A percentile compares a stretch with the other conserved stretches of the same genome.
phyloP scores from a whole-genome alignment of 2,888 invertebrate genomes.

The Protophormia terraenovae region DNA sequence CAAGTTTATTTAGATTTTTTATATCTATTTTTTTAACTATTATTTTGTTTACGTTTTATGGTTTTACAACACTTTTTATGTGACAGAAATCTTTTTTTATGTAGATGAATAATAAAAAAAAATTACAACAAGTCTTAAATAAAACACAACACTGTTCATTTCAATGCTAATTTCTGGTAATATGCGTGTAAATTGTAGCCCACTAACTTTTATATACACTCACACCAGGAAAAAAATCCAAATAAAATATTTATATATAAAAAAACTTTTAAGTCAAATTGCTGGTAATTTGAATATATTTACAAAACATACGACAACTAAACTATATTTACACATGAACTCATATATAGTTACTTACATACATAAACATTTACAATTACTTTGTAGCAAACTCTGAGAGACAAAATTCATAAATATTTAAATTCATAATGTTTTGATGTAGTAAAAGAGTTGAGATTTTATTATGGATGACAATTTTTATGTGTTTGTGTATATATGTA shows the following conservation, averaged over 20 bases:
- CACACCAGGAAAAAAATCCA: neutral
- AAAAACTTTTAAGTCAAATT: constrained; percentile 60
- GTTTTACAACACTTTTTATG: constrained; percentile 3
- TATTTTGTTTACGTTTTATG: neutral
- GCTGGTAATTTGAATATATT: constrained; percentile 63
- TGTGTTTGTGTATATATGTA: neutral
- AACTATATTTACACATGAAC: neutral
- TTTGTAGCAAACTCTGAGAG: constrained; percentile 49
- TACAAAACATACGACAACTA: constrained; percentile 44
- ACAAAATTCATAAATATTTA: constrained; percentile 66
- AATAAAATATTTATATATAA: neutral
- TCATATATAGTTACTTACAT: neutral
- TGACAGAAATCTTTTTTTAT: constrained; percentile 6
- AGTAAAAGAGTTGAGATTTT: constrained; percentile 64
- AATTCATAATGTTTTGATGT: constrained; percentile 65
- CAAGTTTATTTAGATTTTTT: constrained; percentile 22
- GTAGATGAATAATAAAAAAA: neutral
- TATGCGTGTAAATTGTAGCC: constrained; percentile 62
- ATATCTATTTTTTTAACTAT: neutral
- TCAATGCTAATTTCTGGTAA: constrained; percentile 67
- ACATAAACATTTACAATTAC: neutral
- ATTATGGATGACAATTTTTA: constrained; percentile 51
- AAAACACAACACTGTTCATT: constrained; percentile 50
- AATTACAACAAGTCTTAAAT: neutral
- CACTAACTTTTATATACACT: constrained; percentile 54